Conservation (phyloP, 2,113 vertebrate genomes). For the Panthera tigris region DNA sequence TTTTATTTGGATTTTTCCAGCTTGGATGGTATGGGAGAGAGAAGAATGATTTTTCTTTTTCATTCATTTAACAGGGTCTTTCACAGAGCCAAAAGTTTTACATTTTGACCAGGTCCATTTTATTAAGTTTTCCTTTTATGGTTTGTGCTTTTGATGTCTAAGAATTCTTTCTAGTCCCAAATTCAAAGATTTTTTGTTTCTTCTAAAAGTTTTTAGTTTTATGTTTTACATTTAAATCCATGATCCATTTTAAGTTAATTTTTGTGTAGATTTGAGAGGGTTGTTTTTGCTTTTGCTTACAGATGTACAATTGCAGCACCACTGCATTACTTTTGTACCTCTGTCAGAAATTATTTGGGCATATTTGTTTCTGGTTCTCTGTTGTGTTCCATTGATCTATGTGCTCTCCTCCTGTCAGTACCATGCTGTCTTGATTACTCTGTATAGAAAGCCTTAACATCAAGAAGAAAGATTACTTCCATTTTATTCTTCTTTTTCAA, state of each 20-base stretch:
- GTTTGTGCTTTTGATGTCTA: background rate
- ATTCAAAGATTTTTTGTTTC: background rate
- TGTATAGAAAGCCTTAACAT: background rate
- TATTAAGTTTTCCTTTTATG: background rate
- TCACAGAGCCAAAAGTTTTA: background rate
- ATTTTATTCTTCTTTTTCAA: background rate
- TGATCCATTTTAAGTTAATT: background rate
- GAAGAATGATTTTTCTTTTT: conserved; percentile 4
- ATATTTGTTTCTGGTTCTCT: background rate
- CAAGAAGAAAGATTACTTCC: background rate
- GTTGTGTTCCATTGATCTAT: background rate
- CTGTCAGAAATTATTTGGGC: background rate
- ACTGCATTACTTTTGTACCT: background rate
- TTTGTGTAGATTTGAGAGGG: background rate
- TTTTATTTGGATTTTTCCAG: background rate
- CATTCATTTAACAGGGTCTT: background rate
- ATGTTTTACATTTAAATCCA: background rate
- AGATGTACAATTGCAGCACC: background rate
- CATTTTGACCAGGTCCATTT: background rate
- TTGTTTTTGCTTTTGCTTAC: background rate
- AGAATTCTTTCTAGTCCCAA: background rate
- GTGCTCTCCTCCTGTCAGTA: background rate
- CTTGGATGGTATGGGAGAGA: background rate
- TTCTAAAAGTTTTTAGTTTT: background rate
- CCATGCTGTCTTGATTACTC: background rate